These are phyloP conservation scores for Cistogaster globosa DNA, from an alignment of 2,888 invertebrate species.

Conservation along the genomic window DNA sequence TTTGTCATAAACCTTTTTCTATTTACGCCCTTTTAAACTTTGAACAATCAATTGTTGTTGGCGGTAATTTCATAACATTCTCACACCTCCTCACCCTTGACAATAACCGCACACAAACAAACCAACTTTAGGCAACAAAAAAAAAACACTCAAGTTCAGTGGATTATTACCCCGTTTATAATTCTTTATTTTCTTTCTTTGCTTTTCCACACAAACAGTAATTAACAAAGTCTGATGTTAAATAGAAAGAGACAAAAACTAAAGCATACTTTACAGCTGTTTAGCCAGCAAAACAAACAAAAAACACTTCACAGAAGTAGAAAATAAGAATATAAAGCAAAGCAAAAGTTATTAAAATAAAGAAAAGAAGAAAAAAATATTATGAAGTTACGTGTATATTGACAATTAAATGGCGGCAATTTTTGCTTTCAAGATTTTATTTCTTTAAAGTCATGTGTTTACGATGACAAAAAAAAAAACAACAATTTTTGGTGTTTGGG, in stretches of 20 bases:
- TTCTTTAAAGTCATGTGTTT: no score
- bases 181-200: not conserved
- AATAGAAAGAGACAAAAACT: not conserved
- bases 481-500: no score
- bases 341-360: not conserved
- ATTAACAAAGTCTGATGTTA: slow-evolving; percentile 31
- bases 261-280: slow-evolving; percentile 49
- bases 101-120: not conserved
- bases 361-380: not conserved
- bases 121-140: not conserved
- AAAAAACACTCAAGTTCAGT: slow-evolving; percentile 55
- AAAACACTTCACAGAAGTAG: not conserved
- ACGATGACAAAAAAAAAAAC: no score
- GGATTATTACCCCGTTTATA: slow-evolving; percentile 48
- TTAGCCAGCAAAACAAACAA: slow-evolving; percentile 13
- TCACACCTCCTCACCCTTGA: slow-evolving; percentile 4
- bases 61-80: slow-evolving; percentile 43
- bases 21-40: slow-evolving; percentile 69
- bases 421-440: not conserved
- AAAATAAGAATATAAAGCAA: slow-evolving; percentile 12
- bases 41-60: slow-evolving; percentile 67
- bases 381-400: not conserved
- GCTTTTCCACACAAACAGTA: slow-evolving; percentile 2
- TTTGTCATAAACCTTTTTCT: slow-evolving; percentile 29
- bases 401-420: not conserved